These are phyloP conservation scores for Mormyrus lacerda DNA, from an alignment of 2,113 vertebrate species.

Conservation along the genomic window DNA sequence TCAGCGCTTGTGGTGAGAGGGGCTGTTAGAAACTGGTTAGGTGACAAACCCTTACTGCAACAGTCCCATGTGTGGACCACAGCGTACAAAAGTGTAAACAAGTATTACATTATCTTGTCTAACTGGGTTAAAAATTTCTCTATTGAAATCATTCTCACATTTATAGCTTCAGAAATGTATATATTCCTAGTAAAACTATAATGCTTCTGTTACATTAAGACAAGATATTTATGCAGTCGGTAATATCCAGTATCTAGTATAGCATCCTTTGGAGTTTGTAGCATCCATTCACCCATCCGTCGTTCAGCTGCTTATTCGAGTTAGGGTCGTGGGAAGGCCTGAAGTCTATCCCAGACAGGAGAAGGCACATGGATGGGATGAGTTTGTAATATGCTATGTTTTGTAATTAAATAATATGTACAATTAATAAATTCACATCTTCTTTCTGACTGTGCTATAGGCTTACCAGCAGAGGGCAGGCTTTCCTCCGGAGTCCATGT, in stretches of 20 bases:
- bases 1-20: background rate
- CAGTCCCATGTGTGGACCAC: background rate
- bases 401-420: background rate
- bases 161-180: background rate
- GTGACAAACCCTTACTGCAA: background rate
- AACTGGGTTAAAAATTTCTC: background rate
- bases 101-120: background rate
- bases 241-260: background rate
- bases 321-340: background rate
- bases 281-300: background rate
- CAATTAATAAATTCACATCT: background rate
- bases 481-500: background rate
- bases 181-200: background rate
- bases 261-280: background rate
- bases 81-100: background rate
- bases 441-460: background rate
- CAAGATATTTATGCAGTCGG: background rate
- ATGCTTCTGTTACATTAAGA: background rate
- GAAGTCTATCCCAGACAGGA: background rate
- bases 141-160: background rate
- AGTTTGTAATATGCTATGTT: background rate
- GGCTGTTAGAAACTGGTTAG: background rate
- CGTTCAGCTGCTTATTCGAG: background rate
- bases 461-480: constrained; percentile 63
- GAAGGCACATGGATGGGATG: background rate